Evolutionary conservation across 2,797 vertebrate genomes (phyloP).

Genomic region (Peromyscus nudipes): DNA sequence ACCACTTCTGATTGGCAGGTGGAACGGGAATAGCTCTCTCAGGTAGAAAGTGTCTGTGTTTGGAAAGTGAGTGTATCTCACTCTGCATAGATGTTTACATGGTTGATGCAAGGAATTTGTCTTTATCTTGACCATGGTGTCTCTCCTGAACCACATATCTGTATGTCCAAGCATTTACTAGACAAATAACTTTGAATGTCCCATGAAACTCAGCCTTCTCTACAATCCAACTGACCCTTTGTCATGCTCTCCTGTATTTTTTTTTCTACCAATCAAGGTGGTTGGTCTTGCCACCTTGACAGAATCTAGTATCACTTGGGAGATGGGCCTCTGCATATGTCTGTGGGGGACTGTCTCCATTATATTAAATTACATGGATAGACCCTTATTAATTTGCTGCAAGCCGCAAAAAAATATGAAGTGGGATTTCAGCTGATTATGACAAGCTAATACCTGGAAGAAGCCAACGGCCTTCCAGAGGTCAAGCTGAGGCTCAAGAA

Average conservation of each 20-base stretch:
- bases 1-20: slow-evolving; percentile 67
- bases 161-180: neutral
- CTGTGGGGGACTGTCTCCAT: neutral
- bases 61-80: slow-evolving; percentile 49
- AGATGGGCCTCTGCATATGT: neutral
- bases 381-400: too few relatives aligned
- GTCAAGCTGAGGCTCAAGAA: too few relatives aligned
- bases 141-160: neutral
- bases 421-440: too few relatives aligned
- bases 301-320: neutral
- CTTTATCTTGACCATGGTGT: neutral
- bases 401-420: too few relatives aligned
- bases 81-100: neutral
- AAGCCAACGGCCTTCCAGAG: too few relatives aligned
- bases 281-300: neutral
- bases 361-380: neutral
- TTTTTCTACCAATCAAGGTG: neutral
- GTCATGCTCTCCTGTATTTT: neutral
- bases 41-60: slow-evolving; percentile 16
- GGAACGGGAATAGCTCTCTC: slow-evolving; percentile 53
- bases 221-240: neutral
- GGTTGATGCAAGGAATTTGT: neutral
- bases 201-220: neutral
- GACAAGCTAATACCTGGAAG: too few relatives aligned
- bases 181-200: neutral